phyloP scores from a whole-genome alignment of 2,113 vertebrate species.

The Gadus macrocephalus region DNA sequence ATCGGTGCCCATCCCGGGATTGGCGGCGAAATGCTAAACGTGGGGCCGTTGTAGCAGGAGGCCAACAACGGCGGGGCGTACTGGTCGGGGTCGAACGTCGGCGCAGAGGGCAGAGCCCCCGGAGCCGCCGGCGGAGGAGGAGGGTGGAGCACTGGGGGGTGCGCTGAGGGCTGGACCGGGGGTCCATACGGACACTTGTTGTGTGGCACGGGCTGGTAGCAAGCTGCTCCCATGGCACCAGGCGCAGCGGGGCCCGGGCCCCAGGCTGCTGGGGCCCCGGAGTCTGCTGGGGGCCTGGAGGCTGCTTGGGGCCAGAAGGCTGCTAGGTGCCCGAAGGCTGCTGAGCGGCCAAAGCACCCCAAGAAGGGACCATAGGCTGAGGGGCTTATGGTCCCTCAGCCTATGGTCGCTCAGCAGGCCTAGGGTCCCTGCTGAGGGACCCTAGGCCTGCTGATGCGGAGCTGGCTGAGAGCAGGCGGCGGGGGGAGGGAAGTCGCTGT shows the following conservation, averaged over 20 bases:
- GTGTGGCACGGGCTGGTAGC: constrained; percentile 33
- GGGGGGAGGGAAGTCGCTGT: constrained; percentile 39
- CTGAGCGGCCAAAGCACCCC: too few species aligned
- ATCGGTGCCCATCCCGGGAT: constrained; percentile 31
- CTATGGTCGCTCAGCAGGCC: too few species aligned
- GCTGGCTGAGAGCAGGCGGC: neutral
- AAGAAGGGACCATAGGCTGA: neutral
- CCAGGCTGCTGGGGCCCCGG: neutral
- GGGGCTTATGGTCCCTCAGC: neutral
- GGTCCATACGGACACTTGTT: constrained; percentile 24
- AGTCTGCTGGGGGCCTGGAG: constrained; percentile 21
- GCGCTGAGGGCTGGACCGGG: constrained; percentile 36
- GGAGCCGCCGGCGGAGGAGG: constrained; percentile 28
- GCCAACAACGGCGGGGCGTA: constrained; percentile 12
- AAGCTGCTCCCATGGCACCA: constrained; percentile 8
- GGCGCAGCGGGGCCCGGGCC: constrained; percentile 18
- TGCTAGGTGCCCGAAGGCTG: neutral
- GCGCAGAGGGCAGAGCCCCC: neutral
- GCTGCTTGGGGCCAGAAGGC: constrained; percentile 11
- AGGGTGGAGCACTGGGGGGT: constrained; percentile 36
- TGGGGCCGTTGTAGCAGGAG: constrained; percentile 28
- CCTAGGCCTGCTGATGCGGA: constrained; percentile 4
- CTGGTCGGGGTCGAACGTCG: neutral
- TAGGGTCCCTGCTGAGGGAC: constrained; percentile 3
- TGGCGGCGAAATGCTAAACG: constrained; percentile 32